Conservation (phyloP, 2,113 vertebrate species). For the Oreocharis arfaki region DNA sequence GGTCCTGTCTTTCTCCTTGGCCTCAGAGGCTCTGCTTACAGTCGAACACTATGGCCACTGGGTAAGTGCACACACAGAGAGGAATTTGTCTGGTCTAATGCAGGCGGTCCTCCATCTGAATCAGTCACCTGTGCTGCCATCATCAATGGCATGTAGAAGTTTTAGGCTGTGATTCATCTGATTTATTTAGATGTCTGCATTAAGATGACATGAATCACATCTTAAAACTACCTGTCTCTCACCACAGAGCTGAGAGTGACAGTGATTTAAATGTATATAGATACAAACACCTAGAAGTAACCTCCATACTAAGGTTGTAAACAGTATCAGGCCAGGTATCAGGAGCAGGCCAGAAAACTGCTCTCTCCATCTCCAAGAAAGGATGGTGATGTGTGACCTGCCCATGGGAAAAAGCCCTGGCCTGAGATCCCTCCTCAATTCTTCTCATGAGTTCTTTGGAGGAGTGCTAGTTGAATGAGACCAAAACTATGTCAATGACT, state of each 20-base stretch:
- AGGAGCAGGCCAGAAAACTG: neutral
- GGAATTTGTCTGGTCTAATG: neutral
- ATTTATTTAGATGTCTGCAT: neutral
- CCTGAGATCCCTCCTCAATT: neutral
- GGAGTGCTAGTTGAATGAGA: neutral
- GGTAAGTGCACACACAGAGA: neutral
- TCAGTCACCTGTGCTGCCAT: neutral
- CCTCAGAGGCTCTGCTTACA: neutral
- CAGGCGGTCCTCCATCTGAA: neutral
- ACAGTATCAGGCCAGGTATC: neutral
- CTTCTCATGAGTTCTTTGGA: neutral
- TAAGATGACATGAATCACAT: neutral
- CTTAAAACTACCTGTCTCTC: neutral
- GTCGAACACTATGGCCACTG: neutral
- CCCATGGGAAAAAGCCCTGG: neutral
- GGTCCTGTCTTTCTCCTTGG: neutral
- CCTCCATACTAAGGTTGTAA: neutral
- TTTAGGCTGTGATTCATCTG: neutral
- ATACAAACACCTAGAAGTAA: neutral
- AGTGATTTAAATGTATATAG: neutral
- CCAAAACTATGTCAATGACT: neutral
- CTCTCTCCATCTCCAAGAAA: neutral
- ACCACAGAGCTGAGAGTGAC: neutral
- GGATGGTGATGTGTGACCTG: accelerated
- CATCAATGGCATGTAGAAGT: neutral